Conservation (phyloP, 2,113 vertebrate species). For the Bambusicola thoracicus region DNA sequence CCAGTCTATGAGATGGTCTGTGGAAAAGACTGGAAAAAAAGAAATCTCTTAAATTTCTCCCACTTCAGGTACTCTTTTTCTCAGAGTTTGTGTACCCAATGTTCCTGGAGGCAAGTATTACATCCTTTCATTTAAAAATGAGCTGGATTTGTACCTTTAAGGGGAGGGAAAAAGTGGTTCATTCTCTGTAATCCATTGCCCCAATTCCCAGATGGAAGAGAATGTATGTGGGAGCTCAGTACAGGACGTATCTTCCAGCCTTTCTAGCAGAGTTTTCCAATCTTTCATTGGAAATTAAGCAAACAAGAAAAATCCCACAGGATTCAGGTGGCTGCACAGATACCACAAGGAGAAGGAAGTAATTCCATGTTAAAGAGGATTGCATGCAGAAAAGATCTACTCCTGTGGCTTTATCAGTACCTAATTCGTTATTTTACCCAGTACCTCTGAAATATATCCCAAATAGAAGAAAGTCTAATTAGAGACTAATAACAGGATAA, state of each 20-base stretch:
- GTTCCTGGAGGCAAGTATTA: background rate
- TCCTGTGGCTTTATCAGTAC: background rate
- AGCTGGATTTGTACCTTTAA: background rate
- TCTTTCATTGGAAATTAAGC: background rate
- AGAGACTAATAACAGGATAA: background rate
- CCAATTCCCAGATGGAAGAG: background rate
- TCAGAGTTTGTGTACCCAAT: background rate
- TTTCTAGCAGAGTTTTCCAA: background rate
- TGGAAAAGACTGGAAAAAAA: background rate
- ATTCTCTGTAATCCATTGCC: background rate
- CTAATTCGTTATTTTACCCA: background rate
- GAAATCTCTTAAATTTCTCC: background rate
- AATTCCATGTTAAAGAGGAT: accelerated
- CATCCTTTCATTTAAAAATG: background rate
- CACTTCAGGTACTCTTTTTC: background rate
- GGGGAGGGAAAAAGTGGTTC: background rate
- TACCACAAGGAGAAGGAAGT: background rate
- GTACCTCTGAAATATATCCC: background rate
- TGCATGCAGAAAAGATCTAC: background rate
- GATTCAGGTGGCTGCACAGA: background rate
- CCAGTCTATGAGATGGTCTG: background rate
- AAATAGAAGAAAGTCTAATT: background rate
- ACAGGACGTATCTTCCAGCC: background rate
- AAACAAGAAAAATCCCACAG: background rate
- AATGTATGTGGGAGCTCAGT: background rate